Evolutionary conservation across 2,888 invertebrate genomes (phyloP), one percentile per base, ranked within the genome.

Genomic region (Balanococcus diminutus): DNA sequence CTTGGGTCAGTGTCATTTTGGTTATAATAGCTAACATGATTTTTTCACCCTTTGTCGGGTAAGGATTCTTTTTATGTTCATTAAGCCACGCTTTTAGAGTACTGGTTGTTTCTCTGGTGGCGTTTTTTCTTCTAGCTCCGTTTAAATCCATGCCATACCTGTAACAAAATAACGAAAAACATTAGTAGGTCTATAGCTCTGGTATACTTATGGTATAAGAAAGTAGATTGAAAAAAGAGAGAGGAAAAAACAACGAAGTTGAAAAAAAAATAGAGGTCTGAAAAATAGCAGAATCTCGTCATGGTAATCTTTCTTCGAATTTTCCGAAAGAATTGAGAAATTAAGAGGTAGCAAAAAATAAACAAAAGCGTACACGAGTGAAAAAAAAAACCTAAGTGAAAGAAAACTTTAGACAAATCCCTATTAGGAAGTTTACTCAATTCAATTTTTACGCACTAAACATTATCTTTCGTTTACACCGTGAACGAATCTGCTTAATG

Each of bases 11-110:
- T 86, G 98, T 98, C 98, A 99, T 98, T 91, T 98, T 98, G 87
- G 99, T 99, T 90, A 98, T 96, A 90, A 99, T 98, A 87, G 99
- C 99, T 89, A 99, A 92, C 98, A 99, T 98, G 89, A 99, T 98
- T 92, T 99, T 99, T 91, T 99, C 99, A 81, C 98, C 98, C 91
- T 99, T 99, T 87, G 98, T 99, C 22, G 99, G 99, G 91, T 99
- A 99, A 0, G 99, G 99, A 91, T 99, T 99, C 92, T 98, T 99
- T 91, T 98, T 96, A 92, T 99, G 99, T 90, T 98, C 98, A 91
- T 97, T 98, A 81, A 99, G 93, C 98, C 98, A 98, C 81, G 98
- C 98, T 90, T 99, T 99, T 82, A 99, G 92, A 28, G 99, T 99
- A 89, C 97, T 97, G 86, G 99, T 99, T 72, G 98, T 99, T 91